A percentile compares a stretch with the other conserved stretches of the same genome.
Conservation (phyloP, 2,797 vertebrate genomes). For the Hemibagrus guttatus region DNA sequence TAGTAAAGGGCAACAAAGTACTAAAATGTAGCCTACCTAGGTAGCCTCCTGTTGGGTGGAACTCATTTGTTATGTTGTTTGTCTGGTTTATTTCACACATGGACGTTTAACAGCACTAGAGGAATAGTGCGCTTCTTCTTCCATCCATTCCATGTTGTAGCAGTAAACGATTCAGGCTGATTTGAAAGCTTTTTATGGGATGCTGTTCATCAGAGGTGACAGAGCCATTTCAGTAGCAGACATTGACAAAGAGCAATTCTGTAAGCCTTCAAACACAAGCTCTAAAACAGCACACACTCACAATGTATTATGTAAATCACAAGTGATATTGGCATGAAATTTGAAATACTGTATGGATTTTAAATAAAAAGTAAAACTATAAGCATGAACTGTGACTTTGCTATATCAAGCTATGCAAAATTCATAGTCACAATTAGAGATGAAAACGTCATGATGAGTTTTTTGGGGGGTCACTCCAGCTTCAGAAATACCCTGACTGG, state of each 20-base stretch:
- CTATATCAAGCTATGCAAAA: background rate
- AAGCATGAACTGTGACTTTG: background rate
- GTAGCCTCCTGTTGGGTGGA: background rate
- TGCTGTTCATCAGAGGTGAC: slow-evolving; percentile 42
- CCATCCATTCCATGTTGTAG: background rate
- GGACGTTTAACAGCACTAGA: background rate
- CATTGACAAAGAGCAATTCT: background rate
- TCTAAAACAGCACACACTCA: background rate
- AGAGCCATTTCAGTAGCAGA: slow-evolving; percentile 10
- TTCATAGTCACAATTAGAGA: background rate
- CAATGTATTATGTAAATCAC: background rate
- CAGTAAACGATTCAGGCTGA: slow-evolving; percentile 33
- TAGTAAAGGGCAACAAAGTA: background rate
- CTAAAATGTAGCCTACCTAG: background rate
- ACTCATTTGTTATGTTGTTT: background rate
- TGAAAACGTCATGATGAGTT: background rate
- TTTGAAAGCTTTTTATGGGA: slow-evolving; percentile 38
- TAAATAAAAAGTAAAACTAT: background rate
- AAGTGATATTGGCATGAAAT: background rate
- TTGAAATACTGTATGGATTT: background rate
- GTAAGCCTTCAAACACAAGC: background rate
- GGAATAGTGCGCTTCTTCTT: background rate
- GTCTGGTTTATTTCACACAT: background rate
- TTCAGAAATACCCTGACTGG: background rate
- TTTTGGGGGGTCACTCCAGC: background rate